A percentile compares a stretch with the other conserved stretches of the same genome.
phyloP scores from a whole-genome alignment of 2,888 invertebrate species.

The Protula sp. region DNA sequence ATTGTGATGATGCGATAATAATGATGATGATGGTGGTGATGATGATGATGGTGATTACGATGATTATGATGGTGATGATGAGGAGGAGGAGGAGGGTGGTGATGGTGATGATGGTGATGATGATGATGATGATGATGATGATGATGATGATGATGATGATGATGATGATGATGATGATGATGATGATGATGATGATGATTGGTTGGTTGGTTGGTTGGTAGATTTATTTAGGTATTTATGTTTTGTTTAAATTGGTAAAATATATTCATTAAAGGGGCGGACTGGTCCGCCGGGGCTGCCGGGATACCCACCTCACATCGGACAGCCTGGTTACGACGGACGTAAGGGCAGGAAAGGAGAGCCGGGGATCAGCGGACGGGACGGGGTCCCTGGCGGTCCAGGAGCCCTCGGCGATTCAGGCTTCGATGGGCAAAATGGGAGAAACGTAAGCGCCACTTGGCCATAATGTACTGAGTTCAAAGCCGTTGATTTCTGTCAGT shows the following conservation, averaged over 20 bases:
- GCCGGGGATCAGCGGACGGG: no score
- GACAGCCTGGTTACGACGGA: background rate
- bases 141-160: slow-evolving; percentile 2
- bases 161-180: background rate
- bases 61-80: no score
- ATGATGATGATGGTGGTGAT: slow-evolving; percentile 6
- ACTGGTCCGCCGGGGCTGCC: slow-evolving; percentile 1
- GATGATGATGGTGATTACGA: slow-evolving; percentile 4
- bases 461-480: no score
- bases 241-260: background rate
- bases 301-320: background rate
- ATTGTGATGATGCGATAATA: background rate
- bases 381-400: no score
- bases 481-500: no score
- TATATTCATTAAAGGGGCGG: background rate
- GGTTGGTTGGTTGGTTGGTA: background rate
- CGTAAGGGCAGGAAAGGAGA: background rate
- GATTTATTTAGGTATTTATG: background rate
- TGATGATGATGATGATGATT: background rate
- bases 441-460: no score
- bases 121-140: slow-evolving; percentile 4
- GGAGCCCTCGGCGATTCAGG: no score
- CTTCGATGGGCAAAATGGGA: no score
- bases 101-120: slow-evolving; percentile 3
- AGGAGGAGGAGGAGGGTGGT: no score